A percentile compares a stretch with the other conserved stretches of the same genome.
phyloP scores from a whole-genome alignment of 1,140 invertebrate genomes.

The Drosophila erecta region DNA sequence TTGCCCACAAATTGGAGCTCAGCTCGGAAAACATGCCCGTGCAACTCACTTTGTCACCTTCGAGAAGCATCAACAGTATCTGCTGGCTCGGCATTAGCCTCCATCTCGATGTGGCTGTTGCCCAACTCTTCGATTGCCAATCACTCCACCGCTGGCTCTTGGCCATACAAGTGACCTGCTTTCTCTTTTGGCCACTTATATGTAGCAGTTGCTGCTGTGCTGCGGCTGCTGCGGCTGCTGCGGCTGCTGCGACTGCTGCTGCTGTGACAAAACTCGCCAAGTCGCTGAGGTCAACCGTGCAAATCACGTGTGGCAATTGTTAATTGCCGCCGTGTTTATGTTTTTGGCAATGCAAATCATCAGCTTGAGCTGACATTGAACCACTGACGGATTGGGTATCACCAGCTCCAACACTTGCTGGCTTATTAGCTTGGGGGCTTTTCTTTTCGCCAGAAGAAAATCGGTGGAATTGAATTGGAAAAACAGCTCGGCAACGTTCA shows the following conservation, averaged over 20 bases:
- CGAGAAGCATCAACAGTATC: conserved; percentile 57
- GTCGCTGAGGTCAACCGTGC: conserved; percentile 53
- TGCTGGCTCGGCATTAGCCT: conserved; percentile 19
- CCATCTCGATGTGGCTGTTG: conserved; percentile 7
- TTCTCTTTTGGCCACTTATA: conserved; percentile 79
- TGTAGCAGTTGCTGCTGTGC: conserved; percentile 46
- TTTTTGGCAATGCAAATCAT: conserved; percentile 53
- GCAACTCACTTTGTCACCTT: conserved; percentile 71
- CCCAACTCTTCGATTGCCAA: conserved; percentile 79
- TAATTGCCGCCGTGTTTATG: conserved; percentile 35
- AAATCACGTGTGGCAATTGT: conserved; percentile 73
- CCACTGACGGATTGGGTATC: conserved; percentile 16
- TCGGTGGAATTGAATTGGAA: conserved; percentile 58
- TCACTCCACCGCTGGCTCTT: conserved; percentile 69
- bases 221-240: conserved; percentile 6
- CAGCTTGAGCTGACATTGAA: conserved; percentile 43
- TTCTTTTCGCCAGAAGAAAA: conserved; percentile 39
- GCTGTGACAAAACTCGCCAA: conserved; percentile 36
- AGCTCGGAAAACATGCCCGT: conserved; percentile 24
- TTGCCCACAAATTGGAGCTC: conserved; percentile 43
- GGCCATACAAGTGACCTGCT: conserved; percentile 82
- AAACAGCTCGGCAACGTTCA: conserved; percentile 64
- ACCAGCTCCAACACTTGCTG: not conserved
- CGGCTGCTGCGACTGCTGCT: conserved; percentile 3
- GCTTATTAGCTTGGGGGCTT: conserved; percentile 19